phyloP scores from a whole-genome alignment of 2,888 invertebrate species.

The Lepidochrysops patricia region DNA sequence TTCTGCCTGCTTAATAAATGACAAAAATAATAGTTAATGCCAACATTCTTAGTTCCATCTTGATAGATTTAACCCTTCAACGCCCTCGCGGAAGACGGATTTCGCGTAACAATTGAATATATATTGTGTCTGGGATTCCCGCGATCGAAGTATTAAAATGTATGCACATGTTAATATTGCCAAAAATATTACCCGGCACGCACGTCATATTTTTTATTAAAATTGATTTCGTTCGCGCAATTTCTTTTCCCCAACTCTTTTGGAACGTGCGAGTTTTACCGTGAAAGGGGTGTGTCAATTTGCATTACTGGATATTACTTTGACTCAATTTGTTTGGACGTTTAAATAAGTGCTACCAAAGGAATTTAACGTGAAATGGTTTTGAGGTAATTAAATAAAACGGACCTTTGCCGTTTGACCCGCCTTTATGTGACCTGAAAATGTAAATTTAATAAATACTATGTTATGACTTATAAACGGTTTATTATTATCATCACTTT shows the following conservation, averaged over 20 bases:
- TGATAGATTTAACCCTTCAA: no score
- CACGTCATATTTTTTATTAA: not conserved
- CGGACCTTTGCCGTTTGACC: not conserved
- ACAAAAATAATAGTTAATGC: no score
- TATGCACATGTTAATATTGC: no score
- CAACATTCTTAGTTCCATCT: no score
- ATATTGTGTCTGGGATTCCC: no score
- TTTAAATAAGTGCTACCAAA: not conserved
- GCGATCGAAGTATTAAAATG: no score
- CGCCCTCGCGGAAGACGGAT: no score
- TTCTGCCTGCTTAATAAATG: no score
- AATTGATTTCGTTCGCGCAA: not conserved
- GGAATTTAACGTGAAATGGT: not conserved
- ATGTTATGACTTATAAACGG: not conserved
- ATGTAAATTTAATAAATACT: not conserved
- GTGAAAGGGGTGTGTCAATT: slow-evolving; percentile 9
- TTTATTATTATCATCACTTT: not conserved
- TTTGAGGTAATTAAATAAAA: not conserved
- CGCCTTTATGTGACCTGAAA: not conserved
- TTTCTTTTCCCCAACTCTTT: not conserved
- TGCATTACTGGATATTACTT: slow-evolving; percentile 3
- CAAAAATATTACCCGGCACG: no score
- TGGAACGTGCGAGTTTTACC: slow-evolving; percentile 1
- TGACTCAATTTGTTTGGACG: slow-evolving; percentile 10
- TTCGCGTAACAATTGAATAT: no score